These are phyloP conservation scores for Luperina testacea DNA, from an alignment of 2,888 invertebrate genomes.

Conservation along the genomic window DNA sequence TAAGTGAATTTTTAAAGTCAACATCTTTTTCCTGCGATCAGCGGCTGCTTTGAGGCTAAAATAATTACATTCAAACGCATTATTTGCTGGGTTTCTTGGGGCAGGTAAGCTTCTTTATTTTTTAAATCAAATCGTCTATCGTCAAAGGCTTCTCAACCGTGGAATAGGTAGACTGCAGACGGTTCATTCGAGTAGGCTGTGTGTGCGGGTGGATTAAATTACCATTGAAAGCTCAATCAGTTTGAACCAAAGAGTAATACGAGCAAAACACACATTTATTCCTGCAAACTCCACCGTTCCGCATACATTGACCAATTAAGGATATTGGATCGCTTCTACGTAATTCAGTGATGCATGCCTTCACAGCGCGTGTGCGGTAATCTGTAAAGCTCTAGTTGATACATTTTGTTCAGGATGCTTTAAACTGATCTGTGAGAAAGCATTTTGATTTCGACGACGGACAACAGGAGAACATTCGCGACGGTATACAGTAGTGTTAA, in stretches of 20 bases:
- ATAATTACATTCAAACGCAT: not conserved
- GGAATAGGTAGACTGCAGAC: not conserved
- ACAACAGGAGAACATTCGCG: not conserved
- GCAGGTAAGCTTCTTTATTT: not conserved
- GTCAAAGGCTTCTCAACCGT: not conserved
- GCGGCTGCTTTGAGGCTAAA: not conserved
- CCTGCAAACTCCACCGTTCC: not conserved
- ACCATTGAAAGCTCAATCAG: slow-evolving; percentile 7
- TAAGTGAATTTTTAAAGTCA: not conserved
- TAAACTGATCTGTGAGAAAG: not conserved
- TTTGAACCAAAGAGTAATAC: not conserved
- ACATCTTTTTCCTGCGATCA: not conserved
- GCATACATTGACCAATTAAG: not conserved
- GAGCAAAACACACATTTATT: not conserved
- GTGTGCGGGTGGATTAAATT: not conserved
- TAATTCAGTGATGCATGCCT: not conserved
- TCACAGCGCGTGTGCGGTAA: not conserved
- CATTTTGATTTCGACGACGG: not conserved
- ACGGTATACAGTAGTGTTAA: not conserved
- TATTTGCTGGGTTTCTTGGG: too few species aligned
- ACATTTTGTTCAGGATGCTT: not conserved
- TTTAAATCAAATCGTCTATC: not conserved
- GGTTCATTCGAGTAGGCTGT: not conserved
- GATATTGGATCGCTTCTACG: not conserved
- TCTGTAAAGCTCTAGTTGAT: not conserved